These are phyloP conservation scores for Melanotaenia boesemani DNA, from an alignment of 2,797 vertebrate species.

Conservation along the genomic window DNA sequence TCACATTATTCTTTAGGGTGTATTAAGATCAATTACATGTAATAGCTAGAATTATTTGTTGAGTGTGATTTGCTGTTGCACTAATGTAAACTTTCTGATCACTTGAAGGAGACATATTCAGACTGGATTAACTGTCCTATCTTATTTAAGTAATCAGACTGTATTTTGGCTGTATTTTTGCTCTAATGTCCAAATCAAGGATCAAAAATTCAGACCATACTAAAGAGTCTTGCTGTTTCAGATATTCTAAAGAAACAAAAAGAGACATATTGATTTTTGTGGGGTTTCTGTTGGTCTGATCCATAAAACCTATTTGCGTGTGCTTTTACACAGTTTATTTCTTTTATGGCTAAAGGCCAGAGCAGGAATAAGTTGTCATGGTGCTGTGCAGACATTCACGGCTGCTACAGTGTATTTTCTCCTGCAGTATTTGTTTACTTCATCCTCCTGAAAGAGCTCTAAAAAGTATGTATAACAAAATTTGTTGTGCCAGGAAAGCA, in stretches of 20 bases:
- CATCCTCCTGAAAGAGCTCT: conserved; percentile 21
- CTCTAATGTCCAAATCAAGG: conserved; percentile 41
- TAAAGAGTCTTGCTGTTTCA: conserved; percentile 21
- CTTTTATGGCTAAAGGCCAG: conserved; percentile 55
- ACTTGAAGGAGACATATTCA: too few species aligned
- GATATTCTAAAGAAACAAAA: neutral
- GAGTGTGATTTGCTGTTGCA: neutral
- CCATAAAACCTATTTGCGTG: conserved; percentile 58
- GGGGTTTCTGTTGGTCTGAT: conserved; percentile 42
- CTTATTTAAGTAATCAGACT: conserved; percentile 3
- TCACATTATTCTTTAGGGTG: too few species aligned
- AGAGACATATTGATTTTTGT: too few species aligned
- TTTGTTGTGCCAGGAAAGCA: conserved; percentile 53
- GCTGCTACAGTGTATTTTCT: conserved; percentile 18
- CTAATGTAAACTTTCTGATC: too few species aligned
- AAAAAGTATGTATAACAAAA: conserved; percentile 26
- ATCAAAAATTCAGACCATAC: conserved; percentile 25
- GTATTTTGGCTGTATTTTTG: neutral
- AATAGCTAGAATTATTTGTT: conserved; percentile 1
- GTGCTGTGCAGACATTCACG: conserved; percentile 22
- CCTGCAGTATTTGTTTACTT: conserved; percentile 28
- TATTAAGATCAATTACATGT: too few species aligned
- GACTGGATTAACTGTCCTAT: neutral
- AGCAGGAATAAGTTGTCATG: conserved; percentile 16
- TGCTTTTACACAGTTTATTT: conserved; percentile 54